Conservation (phyloP, 2,888 invertebrate genomes). For the Anticlea derivata region DNA sequence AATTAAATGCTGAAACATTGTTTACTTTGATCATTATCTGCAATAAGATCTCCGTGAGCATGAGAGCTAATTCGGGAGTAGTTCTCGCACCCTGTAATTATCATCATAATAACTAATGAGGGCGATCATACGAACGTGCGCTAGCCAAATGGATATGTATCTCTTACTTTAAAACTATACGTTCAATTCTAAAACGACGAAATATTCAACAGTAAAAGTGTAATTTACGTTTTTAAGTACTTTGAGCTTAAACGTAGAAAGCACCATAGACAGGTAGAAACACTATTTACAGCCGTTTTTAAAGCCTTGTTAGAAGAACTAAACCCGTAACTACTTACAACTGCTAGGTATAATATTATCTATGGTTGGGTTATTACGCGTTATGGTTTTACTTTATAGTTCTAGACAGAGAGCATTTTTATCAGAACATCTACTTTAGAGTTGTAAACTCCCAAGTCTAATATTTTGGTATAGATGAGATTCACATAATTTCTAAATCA, state of each 20-base stretch:
- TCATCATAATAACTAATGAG: not conserved
- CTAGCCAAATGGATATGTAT: constrained; percentile 22
- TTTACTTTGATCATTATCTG: too few species aligned
- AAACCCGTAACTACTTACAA: constrained; percentile 25
- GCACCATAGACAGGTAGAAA: constrained; percentile 56
- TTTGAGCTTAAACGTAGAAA: constrained; percentile 50
- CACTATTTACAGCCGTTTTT: constrained; percentile 39
- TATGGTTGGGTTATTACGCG: constrained; percentile 1
- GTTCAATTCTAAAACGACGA: constrained; percentile 8
- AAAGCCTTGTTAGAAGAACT: constrained; percentile 30
- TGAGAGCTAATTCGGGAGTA: too few species aligned
- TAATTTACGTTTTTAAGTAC: constrained; percentile 26
- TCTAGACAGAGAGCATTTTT: constrained; percentile 3
- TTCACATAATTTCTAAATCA: too few species aligned
- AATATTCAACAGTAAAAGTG: constrained; percentile 32
- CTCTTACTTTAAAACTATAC: constrained; percentile 18
- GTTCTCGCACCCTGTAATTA: not conserved
- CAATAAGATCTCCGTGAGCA: not conserved
- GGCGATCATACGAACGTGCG: constrained; percentile 6
- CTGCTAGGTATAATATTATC: constrained; percentile 10
- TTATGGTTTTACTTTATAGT: not conserved
- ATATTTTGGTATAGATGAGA: too few species aligned
- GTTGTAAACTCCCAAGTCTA: too few species aligned
- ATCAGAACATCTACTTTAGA: not conserved
- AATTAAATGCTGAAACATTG: too few species aligned